These are phyloP conservation scores for Orientallactaga bullata DNA, from an alignment of 2,113 vertebrate genomes.

Conservation along the genomic window DNA sequence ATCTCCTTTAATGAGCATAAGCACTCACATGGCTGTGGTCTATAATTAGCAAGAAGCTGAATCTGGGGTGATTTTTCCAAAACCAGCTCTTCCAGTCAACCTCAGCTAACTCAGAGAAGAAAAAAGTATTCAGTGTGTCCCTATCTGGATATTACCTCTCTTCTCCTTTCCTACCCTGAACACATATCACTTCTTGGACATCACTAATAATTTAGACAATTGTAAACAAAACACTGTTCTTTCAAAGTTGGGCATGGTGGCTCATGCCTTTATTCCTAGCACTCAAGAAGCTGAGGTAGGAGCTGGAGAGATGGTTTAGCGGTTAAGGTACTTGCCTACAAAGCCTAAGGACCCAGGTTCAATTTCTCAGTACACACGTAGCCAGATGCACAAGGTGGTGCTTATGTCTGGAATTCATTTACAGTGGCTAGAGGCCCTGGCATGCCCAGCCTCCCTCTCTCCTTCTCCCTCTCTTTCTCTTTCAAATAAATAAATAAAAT, in stretches of 20 bases:
- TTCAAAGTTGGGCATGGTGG: background rate
- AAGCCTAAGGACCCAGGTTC: too few species aligned
- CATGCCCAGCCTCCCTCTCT: too few species aligned
- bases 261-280: too few species aligned
- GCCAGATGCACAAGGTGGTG: too few species aligned
- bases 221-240: slow-evolving; percentile 44
- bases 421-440: too few species aligned
- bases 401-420: too few species aligned
- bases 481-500: too few species aligned
- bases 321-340: too few species aligned
- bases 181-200: background rate
- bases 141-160: background rate
- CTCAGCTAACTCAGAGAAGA: background rate
- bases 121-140: background rate
- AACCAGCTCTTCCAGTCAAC: background rate
- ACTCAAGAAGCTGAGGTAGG: too few species aligned
- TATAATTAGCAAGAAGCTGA: background rate
- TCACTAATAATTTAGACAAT: background rate
- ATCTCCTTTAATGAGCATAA: background rate
- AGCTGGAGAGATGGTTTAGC: too few species aligned
- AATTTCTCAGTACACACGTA: too few species aligned
- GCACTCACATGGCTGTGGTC: background rate
- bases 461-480: too few species aligned
- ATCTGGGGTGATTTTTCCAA: background rate
- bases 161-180: background rate